Evolutionary conservation across 1,140 invertebrate genomes (phyloP), one percentile per base, ranked within the genome.

Genomic region (Mycetomoellerius zeteki): DNA sequence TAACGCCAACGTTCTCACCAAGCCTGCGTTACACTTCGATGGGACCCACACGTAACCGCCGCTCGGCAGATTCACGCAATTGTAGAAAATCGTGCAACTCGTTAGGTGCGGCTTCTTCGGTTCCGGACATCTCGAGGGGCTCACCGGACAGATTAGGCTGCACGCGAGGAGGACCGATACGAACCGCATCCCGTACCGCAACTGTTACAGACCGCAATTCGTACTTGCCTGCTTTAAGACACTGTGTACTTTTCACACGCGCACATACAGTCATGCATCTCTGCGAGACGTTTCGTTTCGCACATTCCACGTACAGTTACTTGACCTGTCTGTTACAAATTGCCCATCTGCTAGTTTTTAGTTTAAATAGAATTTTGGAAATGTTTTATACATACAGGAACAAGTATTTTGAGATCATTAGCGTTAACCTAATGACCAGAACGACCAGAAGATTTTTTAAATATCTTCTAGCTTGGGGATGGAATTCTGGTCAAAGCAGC

Each of bases 401-500:
- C 24, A 30, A 21, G 1, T 27, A 54, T 56, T 12, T 56, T 37
- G 30, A 69, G 60, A 80, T 67, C n/a, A 47, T 52, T 52, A 50
- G 6, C 47, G n/a, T 16, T 73, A 43, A 52, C 3, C 19, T 30
- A 7, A 6, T 3, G 33, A 24, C 10, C 7, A 33, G 8, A 58
- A 0, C n/a, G n/a, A n/a, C n/a, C n/a, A n/a, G 1, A 30, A 21
- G 16, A 54, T 60, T 73, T 84, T n/a, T 0, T 7, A 0, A 72
- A 30, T 73, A n/a, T 75, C 69, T 93, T 92, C n/a, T 56, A 95
- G 95, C 95, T 60, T 97, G 96, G 96, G 96, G 96, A 69, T 96
- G 96, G 96, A 96, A 96, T 89, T 96, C 96, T 43, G 95, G 96
- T n/a, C 96, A 96, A 86, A 96, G 95, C 73, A 96, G 96, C 90